Base-by-base conservation (phyloP, 2,113 vertebrate genomes). In the Bambusicola thoracicus region DNA sequence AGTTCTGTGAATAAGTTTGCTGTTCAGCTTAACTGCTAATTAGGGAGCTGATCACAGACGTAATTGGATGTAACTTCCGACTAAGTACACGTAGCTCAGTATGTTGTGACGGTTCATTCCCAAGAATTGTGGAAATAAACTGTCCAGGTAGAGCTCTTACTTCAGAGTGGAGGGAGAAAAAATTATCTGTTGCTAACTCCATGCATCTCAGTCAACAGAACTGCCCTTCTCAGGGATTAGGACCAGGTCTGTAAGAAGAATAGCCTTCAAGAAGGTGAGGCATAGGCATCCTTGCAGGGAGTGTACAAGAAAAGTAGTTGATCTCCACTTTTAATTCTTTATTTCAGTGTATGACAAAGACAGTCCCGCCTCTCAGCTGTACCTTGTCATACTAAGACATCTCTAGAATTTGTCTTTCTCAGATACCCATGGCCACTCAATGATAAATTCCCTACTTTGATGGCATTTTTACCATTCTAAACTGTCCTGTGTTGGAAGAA, bases 81-180 rank as follows among this genome's bases (percentile, higher is more conserved):
- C 22, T 48, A 66, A 34, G 67, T 55, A 61, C 51, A 36, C 12
- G 38, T 69, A 25, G 46, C 29, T 68, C 53, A 49, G 20, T 32
- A 16, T 61, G 56, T 43, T 76, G n/a, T 65, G 59, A 69, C 58
- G 69, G 53, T 38, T 92, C 1, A 2, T 46, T 61, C 62, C 56
- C 24, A 66, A 78, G 87, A 84, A 58, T 17, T n/a, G 22, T 18
- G 12, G 36, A 67, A 75, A 72, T 46, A 9, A 94, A 18, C 34
- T 93, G 56, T 46, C n/a, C 68, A 81, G 78, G 68, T 81, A 41
- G 29, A 92, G 41, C 27, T 90, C 27, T 80, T 77, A 43, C 20
- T 73, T 48, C 24, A 40, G 19, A 19, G 24, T 22, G 77, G 21
- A 83, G 36, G 11, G 34, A 78, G 17, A n/a, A 84, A 84, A 81